Evolutionary conservation across 2,113 vertebrate genomes (phyloP).

Genomic region (Clupea harengus): DNA sequence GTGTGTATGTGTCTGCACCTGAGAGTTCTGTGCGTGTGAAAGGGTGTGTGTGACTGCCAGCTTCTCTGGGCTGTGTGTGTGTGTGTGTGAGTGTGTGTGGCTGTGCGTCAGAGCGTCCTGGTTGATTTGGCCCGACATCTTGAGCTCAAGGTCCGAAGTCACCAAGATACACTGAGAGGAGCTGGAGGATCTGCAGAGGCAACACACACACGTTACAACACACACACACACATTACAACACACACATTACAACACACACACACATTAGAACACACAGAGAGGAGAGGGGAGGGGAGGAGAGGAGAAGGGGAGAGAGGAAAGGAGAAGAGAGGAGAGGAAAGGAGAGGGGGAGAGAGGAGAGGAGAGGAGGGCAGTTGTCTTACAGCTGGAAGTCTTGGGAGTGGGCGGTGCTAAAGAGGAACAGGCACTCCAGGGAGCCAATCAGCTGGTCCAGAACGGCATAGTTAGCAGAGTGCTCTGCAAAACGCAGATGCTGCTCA

Average conservation of each 20-base stretch:
- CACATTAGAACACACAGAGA: not conserved
- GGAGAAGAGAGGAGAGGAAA: not conserved
- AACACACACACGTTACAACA: not conserved
- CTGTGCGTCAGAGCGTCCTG: not conserved
- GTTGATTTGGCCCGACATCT: not conserved
- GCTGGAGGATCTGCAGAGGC: not conserved
- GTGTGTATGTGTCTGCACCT: no score
- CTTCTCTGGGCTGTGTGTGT: no score
- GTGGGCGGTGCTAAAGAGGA: constrained; percentile 44
- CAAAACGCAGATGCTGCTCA: constrained; percentile 72
- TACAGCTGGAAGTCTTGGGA: constrained; percentile 34
- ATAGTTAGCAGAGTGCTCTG: constrained; percentile 66
- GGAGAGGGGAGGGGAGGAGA: not conserved
- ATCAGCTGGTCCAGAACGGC: constrained; percentile 70
- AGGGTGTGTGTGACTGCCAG: no score
- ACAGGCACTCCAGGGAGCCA: constrained; percentile 62
- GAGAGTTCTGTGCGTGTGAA: no score
- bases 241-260: not conserved
- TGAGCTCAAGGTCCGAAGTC: not conserved
- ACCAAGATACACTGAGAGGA: not conserved
- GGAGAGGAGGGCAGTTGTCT: not conserved
- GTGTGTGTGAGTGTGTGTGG: no score
- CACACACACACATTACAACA: no score
- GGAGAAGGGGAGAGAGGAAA: not conserved
- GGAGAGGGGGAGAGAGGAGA: not conserved